These are phyloP conservation scores for Fregata magnificens DNA, from an alignment of 2,113 vertebrate species.

Conservation along the genomic window DNA sequence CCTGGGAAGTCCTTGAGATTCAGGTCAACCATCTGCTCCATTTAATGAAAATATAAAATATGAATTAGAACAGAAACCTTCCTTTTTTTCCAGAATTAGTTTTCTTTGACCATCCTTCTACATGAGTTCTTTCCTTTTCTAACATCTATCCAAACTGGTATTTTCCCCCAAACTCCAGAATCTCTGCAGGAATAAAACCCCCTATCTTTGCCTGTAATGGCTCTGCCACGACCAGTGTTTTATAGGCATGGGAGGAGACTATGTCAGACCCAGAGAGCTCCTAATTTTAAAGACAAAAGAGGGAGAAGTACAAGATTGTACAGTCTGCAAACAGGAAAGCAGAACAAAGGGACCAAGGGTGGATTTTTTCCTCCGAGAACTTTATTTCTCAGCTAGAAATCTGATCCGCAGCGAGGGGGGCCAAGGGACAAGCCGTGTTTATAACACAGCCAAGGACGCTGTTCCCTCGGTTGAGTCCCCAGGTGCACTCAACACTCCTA, in stretches of 20 bases:
- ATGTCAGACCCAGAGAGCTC: neutral
- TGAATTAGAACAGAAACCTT: neutral
- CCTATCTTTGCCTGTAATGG: neutral
- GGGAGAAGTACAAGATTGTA: neutral
- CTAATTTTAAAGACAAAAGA: neutral
- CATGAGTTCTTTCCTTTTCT: neutral
- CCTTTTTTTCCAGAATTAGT: neutral
- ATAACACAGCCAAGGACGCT: neutral
- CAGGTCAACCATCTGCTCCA: neutral
- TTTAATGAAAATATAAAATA: neutral
- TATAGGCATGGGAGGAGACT: neutral
- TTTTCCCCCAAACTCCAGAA: neutral
- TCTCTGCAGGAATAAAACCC: neutral
- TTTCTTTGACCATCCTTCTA: neutral
- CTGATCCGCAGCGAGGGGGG: neutral
- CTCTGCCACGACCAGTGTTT: neutral
- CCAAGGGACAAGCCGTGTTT: neutral
- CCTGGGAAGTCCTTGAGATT: neutral
- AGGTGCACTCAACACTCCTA: neutral
- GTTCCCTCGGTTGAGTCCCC: neutral
- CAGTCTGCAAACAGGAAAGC: neutral
- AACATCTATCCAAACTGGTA: neutral
- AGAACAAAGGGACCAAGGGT: neutral
- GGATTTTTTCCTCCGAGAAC: neutral
- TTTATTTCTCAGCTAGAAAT: constrained; percentile 23